A percentile compares a stretch with the other conserved stretches of the same genome.
phyloP scores from a whole-genome alignment of 1,140 invertebrate genomes.

The Brachionus sp. region DNA sequence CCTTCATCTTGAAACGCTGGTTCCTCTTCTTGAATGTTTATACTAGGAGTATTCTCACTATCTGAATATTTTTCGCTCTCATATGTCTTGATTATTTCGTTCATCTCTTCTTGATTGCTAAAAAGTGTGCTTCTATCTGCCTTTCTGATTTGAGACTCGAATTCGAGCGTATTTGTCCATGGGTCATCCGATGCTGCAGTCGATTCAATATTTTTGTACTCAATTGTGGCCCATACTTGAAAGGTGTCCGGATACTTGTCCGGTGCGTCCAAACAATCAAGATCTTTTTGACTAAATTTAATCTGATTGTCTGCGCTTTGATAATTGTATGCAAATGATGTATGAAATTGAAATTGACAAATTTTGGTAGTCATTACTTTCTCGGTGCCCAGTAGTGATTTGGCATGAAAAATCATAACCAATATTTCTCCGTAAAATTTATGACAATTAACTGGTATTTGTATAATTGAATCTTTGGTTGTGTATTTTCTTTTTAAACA shows the following conservation, averaged over 20 bases:
- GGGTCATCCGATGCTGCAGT: neutral
- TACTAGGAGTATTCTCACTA: neutral
- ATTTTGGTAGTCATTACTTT: slow-evolving; percentile 43
- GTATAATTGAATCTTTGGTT: slow-evolving; percentile 10
- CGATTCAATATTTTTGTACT: slow-evolving; percentile 42
- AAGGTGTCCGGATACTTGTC: slow-evolving; percentile 39
- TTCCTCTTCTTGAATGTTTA: neutral
- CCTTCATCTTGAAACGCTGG: neutral
- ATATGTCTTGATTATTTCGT: neutral
- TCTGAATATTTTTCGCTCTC: neutral
- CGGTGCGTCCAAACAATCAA: slow-evolving; percentile 34
- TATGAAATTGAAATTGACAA: slow-evolving; percentile 43
- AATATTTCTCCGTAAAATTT: slow-evolving; percentile 42
- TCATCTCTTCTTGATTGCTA: neutral
- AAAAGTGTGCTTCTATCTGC: neutral
- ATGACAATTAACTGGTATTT: slow-evolving; percentile 43
- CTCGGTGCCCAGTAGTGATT: slow-evolving; percentile 25
- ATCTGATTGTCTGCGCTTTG: neutral
- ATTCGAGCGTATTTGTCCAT: slow-evolving; percentile 30
- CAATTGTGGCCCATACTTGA: neutral
- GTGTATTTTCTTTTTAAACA: slow-evolving; percentile 22
- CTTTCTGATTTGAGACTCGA: neutral
- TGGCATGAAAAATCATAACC: slow-evolving; percentile 33
- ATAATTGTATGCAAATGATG: slow-evolving; percentile 25
- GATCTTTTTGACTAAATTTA: neutral